Conservation (phyloP, 2,888 invertebrate species). For the Coelopa pilipes region DNA sequence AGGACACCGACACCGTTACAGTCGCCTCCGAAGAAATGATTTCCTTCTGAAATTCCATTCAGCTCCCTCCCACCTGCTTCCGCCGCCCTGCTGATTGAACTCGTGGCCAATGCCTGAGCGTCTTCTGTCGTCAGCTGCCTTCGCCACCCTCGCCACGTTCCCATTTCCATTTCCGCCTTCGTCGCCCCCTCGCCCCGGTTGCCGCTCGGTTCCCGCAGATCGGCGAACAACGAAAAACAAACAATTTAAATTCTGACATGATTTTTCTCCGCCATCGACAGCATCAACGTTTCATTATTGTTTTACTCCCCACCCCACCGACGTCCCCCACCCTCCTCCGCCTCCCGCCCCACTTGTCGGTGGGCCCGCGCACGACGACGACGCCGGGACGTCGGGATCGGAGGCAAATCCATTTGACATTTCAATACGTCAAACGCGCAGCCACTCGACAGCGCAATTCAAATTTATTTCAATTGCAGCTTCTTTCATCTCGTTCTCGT, state of each 20-base stretch:
- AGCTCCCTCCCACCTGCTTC: too few relatives aligned
- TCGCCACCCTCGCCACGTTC: too few relatives aligned
- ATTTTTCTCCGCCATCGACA: background rate
- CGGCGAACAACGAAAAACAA: background rate
- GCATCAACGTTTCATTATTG: background rate
- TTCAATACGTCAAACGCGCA: slow-evolving; percentile 21
- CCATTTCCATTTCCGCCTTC: too few relatives aligned
- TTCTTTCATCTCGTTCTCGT: background rate
- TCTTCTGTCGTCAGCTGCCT: too few relatives aligned
- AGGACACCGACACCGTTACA: too few relatives aligned
- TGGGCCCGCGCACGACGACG: background rate
- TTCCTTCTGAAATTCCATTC: too few relatives aligned
- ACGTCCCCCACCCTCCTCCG: background rate
- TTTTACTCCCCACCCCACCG: too few relatives aligned
- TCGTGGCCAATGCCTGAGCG: too few relatives aligned
- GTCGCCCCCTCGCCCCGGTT: too few relatives aligned
- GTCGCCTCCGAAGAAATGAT: too few relatives aligned
- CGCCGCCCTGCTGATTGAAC: too few relatives aligned
- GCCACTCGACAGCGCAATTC: slow-evolving; percentile 23
- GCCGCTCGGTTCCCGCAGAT: too few relatives aligned
- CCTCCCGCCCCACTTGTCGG: background rate
- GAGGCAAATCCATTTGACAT: slow-evolving; percentile 17
- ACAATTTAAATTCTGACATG: slow-evolving; percentile 12
- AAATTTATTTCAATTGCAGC: slow-evolving; percentile 15
- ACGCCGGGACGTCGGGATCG: background rate